These are phyloP conservation scores for Dynastes tityus DNA, from an alignment of 2,888 invertebrate genomes.

Conservation along the genomic window DNA sequence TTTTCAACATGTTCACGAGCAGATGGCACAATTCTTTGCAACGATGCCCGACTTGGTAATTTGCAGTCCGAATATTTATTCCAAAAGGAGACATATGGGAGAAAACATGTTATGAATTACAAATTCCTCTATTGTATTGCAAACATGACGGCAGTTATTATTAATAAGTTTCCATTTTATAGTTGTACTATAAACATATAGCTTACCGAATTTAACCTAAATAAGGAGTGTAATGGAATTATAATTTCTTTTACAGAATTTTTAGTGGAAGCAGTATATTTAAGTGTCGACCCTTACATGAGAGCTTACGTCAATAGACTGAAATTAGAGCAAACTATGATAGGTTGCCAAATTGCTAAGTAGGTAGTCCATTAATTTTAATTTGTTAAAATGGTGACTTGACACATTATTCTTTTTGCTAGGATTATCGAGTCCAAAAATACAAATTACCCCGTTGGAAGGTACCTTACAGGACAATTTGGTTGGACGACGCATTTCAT, in stretches of 20 bases:
- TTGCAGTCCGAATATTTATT: no score
- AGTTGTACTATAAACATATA: no score
- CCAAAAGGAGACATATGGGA: no score
- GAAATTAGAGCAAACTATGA: slow-evolving; percentile 77
- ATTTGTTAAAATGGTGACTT: neutral
- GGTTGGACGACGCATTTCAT: slow-evolving; percentile 81
- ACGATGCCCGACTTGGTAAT: no score
- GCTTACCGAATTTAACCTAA: no score
- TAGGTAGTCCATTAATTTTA: slow-evolving; percentile 64
- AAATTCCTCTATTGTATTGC: no score
- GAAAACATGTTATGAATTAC: no score
- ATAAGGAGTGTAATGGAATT: no score
- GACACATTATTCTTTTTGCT: slow-evolving; percentile 55
- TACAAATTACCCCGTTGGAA: slow-evolving; percentile 77
- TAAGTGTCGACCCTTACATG: slow-evolving; percentile 85
- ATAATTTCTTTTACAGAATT: slow-evolving; percentile 72
- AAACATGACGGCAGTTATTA: no score
- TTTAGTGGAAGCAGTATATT: slow-evolving; percentile 78
- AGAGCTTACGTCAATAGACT: slow-evolving; percentile 73
- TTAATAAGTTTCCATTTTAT: no score
- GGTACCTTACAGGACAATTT: slow-evolving; percentile 75
- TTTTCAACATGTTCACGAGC: no score
- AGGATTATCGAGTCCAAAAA: slow-evolving; percentile 81
- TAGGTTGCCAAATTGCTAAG: slow-evolving; percentile 82
- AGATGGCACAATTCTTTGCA: no score